Percentiles rank a stretch among this genome's conserved stretches.
Evolutionary conservation across 1,140 invertebrate species (phyloP).

Genomic region (Leptopilina clavipes): DNA sequence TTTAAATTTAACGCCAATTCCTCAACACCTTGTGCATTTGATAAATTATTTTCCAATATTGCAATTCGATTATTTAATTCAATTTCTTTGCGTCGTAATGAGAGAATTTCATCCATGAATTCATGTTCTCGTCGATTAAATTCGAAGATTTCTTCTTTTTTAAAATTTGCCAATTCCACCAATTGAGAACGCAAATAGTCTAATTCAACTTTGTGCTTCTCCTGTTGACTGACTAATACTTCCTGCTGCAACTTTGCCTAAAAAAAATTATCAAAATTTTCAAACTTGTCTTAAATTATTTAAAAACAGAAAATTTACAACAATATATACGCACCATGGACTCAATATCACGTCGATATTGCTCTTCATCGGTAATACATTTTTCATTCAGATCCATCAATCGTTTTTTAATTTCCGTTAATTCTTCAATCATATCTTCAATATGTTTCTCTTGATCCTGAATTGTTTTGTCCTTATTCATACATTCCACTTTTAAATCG

Average conservation of each 20-base stretch:
- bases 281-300: neutral
- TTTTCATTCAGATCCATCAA: slow-evolving; percentile 49
- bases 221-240: slow-evolving; percentile 53
- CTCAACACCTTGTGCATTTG: slow-evolving; percentile 38
- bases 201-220: slow-evolving; percentile 57
- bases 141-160: slow-evolving; percentile 55
- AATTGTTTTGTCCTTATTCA: slow-evolving; percentile 69
- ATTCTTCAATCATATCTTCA: slow-evolving; percentile 63
- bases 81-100: slow-evolving; percentile 30
- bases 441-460: slow-evolving; percentile 67
- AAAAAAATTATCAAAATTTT: slow-evolving; percentile 31
- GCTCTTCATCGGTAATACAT: slow-evolving; percentile 52
- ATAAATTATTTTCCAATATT: slow-evolving; percentile 50
- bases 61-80: slow-evolving; percentile 45
- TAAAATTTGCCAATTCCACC: slow-evolving; percentile 49
- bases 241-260: slow-evolving; percentile 63
- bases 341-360: slow-evolving; percentile 63
- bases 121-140: slow-evolving; percentile 5
- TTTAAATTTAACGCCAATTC: slow-evolving; percentile 43
- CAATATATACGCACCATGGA: slow-evolving; percentile 54
- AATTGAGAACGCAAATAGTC: slow-evolving; percentile 57
- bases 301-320: neutral
- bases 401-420: slow-evolving; percentile 51
- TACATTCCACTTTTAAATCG: slow-evolving; percentile 69
- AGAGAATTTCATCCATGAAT: slow-evolving; percentile 3